phyloP scores from a whole-genome alignment of 2,113 vertebrate genomes.

The Bungarus multicinctus region DNA sequence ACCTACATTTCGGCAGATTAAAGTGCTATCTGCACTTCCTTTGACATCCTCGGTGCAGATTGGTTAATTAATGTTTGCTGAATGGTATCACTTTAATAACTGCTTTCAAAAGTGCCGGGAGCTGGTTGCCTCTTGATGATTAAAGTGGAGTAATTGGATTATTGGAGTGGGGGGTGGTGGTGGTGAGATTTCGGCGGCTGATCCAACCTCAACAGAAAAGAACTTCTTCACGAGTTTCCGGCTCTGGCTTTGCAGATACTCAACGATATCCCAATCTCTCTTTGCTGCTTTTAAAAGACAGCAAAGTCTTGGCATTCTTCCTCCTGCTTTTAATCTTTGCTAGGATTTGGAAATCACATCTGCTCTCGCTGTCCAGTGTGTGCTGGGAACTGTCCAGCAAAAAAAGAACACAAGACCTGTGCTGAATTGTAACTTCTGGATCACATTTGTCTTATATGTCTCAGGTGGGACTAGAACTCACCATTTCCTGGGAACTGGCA shows the following conservation, averaged over 20 bases:
- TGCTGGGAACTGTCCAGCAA: slow-evolving; percentile 34
- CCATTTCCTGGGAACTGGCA: fast-evolving
- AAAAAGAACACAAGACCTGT: neutral
- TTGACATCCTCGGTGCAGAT: neutral
- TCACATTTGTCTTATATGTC: neutral
- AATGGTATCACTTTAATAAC: neutral
- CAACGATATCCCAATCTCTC: neutral
- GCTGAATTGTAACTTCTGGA: slow-evolving; percentile 17
- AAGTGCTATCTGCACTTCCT: neutral
- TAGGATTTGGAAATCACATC: neutral
- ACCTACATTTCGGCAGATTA: neutral
- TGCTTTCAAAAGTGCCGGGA: neutral
- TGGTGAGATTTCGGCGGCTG: neutral
- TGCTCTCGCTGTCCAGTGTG: neutral
- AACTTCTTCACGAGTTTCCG: neutral
- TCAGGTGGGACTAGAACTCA: no score
- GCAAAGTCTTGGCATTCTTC: no score
- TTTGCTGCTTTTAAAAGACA: neutral
- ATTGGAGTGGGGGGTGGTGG: fast-evolving
- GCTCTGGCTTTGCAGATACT: neutral
- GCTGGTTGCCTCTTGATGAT: neutral
- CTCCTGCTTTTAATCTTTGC: neutral
- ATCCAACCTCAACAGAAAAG: neutral
- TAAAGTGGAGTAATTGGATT: neutral
- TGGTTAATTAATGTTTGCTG: neutral